Evolutionary conservation across 2,888 invertebrate species (phyloP), one percentile per base, ranked within the genome.

Genomic region (Athetis lepigone): DNA sequence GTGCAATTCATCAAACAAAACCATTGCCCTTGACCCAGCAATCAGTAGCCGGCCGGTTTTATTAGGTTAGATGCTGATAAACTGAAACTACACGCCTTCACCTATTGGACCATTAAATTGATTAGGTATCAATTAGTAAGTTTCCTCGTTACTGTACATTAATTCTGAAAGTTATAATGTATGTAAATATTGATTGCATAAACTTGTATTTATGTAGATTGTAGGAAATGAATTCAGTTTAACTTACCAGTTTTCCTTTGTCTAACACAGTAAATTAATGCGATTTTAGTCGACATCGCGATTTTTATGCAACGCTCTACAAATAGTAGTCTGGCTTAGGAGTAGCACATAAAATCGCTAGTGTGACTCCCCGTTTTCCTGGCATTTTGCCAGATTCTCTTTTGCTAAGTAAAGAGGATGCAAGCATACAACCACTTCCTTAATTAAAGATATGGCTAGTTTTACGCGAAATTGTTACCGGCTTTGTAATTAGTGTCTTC

Each of bases 51-150:
- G 18, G 33, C 13, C 36, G 37, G 23, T 42, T 45, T 29, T 49
- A 46, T 46, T 49, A 6, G 52, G 62, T 57, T 45, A 50, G 69
- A 57, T 69, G 43, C 40, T 29, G 45, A 60, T 52, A 43, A 56
- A 52, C 45, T 54, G 4, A 45, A 60, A 52, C 49, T 43, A 25
- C 43, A 45, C 39, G 33, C 55, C 33, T 29, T 21, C 52, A 25
- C 23, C 9, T 11, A 54, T 27, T 58, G 21, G 21, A 16, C 25
- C 37, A 54, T 49, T 42, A 52, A n/a, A 67, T 70, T 45, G 40
- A 73, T 73, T 54, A 54, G 13, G 18, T 56, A 65, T 64, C 63
- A 63, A 70, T 64, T 51, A 64, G 25, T 37, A 43, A 52, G 19
- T 49, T 66, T 18, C 51, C 42, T 64, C 19, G 37, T 57, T 57